These are phyloP conservation scores for Falco rusticolus DNA, from an alignment of 2,797 vertebrate genomes.

Conservation along the genomic window DNA sequence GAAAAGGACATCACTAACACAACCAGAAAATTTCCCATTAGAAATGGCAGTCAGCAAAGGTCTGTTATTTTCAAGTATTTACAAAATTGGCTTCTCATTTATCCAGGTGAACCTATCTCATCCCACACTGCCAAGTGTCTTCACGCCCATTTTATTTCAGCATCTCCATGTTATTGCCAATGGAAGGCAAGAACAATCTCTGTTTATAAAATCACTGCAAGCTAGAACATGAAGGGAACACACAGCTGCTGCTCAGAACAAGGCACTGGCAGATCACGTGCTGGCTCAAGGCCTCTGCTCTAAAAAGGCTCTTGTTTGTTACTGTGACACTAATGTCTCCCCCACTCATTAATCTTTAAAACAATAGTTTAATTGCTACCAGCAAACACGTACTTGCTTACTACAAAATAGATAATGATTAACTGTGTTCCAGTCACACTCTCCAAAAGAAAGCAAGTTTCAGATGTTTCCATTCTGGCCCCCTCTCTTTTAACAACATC, in stretches of 20 bases:
- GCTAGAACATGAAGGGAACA: neutral
- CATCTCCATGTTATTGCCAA: neutral
- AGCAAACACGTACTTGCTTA: neutral
- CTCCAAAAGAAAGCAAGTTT: neutral
- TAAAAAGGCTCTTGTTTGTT: neutral
- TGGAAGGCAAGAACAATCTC: neutral
- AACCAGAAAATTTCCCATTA: neutral
- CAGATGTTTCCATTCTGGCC: neutral
- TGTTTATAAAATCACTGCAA: neutral
- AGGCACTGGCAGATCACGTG: neutral
- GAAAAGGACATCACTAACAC: neutral
- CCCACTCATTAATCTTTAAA: slow-evolving; percentile 1
- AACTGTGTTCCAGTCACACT: neutral
- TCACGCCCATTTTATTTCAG: neutral
- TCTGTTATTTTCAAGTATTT: neutral
- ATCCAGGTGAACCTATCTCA: neutral
- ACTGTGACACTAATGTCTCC: neutral
- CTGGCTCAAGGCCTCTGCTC: neutral
- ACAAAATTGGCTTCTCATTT: neutral
- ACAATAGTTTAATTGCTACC: slow-evolving; percentile 4
- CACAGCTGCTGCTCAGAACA: neutral
- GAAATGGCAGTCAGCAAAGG: neutral
- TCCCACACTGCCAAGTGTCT: neutral
- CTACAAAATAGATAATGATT: neutral
- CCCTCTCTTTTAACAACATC: neutral